These are phyloP conservation scores for Formica selysi DNA, from an alignment of 1,140 invertebrate genomes.

Conservation along the genomic window DNA sequence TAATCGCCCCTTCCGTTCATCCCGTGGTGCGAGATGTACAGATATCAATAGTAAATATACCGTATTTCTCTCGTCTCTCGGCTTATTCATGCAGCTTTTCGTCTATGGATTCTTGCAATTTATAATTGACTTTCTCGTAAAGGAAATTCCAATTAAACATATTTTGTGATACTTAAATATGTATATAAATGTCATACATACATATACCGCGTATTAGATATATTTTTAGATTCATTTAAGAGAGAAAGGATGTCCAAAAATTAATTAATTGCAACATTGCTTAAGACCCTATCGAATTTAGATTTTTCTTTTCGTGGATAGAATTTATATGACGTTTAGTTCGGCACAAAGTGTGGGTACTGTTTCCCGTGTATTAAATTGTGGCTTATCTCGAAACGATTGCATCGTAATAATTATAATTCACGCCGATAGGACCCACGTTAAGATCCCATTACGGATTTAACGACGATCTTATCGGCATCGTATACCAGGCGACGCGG, in stretches of 20 bases:
- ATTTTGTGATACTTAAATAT: not conserved
- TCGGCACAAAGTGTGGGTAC: not conserved
- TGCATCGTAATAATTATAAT: constrained; percentile 76
- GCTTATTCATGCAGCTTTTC: not conserved
- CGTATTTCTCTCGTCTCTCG: not conserved
- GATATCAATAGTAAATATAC: constrained; percentile 54
- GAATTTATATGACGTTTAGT: constrained; percentile 18
- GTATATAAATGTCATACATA: not conserved
- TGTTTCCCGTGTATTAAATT: constrained; percentile 42
- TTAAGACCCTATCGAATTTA: not conserved
- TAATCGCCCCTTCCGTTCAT: constrained; percentile 47
- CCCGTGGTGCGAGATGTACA: constrained; percentile 33
- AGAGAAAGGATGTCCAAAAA: not conserved
- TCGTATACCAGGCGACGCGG: constrained; percentile 63
- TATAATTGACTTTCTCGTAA: not conserved
- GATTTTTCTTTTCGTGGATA: constrained; percentile 5
- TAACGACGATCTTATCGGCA: constrained; percentile 74
- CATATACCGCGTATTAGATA: not conserved
- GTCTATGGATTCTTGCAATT: not conserved
- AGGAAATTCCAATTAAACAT: not conserved
- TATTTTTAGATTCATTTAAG: not conserved
- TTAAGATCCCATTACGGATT: constrained; percentile 80
- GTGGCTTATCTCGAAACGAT: constrained; percentile 59
- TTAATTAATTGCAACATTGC: not conserved
- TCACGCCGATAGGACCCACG: constrained; percentile 68